These are phyloP conservation scores for Drosophila recens DNA, from an alignment of 2,888 invertebrate genomes.

Conservation along the genomic window DNA sequence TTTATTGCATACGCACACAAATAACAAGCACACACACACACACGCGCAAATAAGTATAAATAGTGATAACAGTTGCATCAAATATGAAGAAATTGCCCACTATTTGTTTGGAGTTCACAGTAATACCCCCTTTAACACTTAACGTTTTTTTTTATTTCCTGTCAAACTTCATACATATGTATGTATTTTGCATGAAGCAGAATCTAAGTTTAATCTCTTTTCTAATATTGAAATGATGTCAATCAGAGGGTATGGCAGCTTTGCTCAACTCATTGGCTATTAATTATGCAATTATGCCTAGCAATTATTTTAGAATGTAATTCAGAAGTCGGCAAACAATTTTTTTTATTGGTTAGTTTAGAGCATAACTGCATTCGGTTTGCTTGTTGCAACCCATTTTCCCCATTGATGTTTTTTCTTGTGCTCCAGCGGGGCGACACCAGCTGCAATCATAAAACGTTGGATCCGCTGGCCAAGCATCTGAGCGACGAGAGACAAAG, in stretches of 20 bases:
- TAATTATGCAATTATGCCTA: no score
- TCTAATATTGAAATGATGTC: no score
- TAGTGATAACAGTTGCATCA: conserved; percentile 3
- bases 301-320: neutral
- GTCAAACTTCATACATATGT: no score
- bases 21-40: no score
- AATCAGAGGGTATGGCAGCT: no score
- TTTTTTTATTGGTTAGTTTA: neutral
- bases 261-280: no score
- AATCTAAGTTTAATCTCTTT: no score
- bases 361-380: conserved; percentile 14
- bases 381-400: neutral
- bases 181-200: no score
- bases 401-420: conserved; percentile 23
- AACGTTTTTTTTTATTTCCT: neutral
- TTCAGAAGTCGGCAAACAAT: neutral
- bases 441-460: conserved; percentile 58
- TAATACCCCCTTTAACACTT: neutral
- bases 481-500: no score
- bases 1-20: conserved; percentile 6
- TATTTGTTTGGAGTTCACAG: no score
- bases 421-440: conserved; percentile 38
- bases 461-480: conserved; percentile 23
- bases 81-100: conserved; percentile 15
- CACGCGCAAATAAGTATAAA: neutral